Base-by-base conservation (phyloP, 2,888 invertebrate genomes). In the Gerris lacustris region DNA sequence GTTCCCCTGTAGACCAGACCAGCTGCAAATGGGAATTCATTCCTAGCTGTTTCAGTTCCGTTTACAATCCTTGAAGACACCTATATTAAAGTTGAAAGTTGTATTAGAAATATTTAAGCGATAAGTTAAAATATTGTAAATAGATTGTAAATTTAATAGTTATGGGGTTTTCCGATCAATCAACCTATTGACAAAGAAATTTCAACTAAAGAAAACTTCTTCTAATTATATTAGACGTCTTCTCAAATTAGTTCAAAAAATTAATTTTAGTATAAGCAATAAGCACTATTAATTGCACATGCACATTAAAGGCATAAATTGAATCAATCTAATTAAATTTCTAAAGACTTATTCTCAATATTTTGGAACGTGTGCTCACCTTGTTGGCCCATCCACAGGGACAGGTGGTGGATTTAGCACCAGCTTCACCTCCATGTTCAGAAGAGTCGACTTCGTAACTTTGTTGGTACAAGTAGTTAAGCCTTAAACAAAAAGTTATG, bases 361-460 rank as follows among this genome's bases (percentile, higher is more conserved):
- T 31, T 31, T 31, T 31, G 31, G 31, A 31, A 31, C 31, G 31
- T 31, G 31, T 15, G 15, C 15, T 55, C 17, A 67, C 67, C 67
- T 67, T 67, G 44, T 67, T 67, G 11, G 67, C 67, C 67, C 67
- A 67, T 44, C 67, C 67, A 17, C 67, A 67, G 67, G 67, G 67
- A 31, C 67, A 67, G 17, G 44, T 67, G 17, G 67, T 67, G 9
- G 44, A 18, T 17, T 45, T 67, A 44, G 1, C 9, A 1, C 67
- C 67, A 15, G 6, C 9, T 15, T 15, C 11, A 15, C 67, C 67
- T 15, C 67, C 67, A 31, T 67, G 67, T 45, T 67, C 67, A 15
- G 67, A 43, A 7, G 67, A 67, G 44, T 67, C 67, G 18, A 67
- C n/a, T 43, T 44, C 67, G 7, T 44, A 7, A n/a, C 17, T 15